Conservation (phyloP, 2,888 invertebrate species). For the Zaprionus bogoriensis region DNA sequence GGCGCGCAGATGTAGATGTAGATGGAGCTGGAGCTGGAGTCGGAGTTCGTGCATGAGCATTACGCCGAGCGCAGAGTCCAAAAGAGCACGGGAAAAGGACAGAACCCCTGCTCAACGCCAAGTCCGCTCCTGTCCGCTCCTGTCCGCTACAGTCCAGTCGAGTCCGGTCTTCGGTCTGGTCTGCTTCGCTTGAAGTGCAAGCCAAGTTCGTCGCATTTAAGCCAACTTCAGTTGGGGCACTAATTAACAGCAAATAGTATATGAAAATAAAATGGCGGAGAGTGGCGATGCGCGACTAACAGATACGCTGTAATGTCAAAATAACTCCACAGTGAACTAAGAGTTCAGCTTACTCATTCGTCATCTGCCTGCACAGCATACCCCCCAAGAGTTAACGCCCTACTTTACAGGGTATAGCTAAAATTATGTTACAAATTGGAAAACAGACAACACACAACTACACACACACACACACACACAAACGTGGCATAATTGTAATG, state of each 20-base stretch:
- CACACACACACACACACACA: constrained; percentile 17
- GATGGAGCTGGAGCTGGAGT: no score
- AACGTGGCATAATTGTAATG: constrained; percentile 38
- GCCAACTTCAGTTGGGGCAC: constrained; percentile 15
- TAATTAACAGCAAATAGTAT: constrained; percentile 35
- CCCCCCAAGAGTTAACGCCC: background rate
- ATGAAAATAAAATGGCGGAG: constrained; percentile 8
- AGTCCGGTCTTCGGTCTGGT: background rate
- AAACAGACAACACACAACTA: constrained; percentile 13
- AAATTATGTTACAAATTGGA: constrained; percentile 14
- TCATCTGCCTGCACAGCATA: background rate
- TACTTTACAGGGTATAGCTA: constrained; percentile 1
- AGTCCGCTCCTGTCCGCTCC: background rate
- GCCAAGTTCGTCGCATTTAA: constrained; percentile 9
- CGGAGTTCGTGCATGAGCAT: background rate
- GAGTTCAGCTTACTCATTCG: background rate
- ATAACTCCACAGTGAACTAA: no score
- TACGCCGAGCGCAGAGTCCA: background rate
- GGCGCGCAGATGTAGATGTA: no score
- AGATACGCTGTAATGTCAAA: background rate
- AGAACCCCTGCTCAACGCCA: background rate
- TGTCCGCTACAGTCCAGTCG: no score
- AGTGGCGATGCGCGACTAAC: background rate
- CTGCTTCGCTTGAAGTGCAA: no score
- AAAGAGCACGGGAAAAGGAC: no score